Conservation (phyloP, 2,888 invertebrate genomes). For the Cheilosia scutellata region DNA sequence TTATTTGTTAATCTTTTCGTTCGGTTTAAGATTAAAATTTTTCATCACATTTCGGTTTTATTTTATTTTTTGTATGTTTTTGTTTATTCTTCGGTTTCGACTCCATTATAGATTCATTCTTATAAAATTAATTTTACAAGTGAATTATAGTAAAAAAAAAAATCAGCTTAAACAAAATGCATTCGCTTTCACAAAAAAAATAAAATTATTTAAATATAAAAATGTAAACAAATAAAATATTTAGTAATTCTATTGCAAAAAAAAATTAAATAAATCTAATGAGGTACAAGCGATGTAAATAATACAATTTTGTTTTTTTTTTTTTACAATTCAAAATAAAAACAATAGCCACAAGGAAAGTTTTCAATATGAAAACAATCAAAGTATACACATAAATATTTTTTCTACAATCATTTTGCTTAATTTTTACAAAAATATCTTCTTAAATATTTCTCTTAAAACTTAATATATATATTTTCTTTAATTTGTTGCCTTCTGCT, state of each 20-base stretch:
- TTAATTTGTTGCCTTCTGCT: conserved; percentile 1
- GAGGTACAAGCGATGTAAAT: conserved; percentile 74
- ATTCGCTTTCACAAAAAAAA: conserved; percentile 27
- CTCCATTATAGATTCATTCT: conserved; percentile 57
- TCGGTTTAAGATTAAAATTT: conserved; percentile 42
- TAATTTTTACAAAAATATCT: conserved; percentile 67
- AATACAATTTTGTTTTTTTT: conserved; percentile 44
- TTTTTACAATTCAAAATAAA: conserved; percentile 44
- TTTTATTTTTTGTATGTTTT: conserved; percentile 21
- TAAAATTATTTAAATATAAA: conserved; percentile 12
- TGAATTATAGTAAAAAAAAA: conserved; percentile 57
- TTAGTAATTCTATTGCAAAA: conserved; percentile 27
- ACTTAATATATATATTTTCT: conserved; percentile 33
- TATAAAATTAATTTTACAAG: conserved; percentile 69
- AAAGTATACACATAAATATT: conserved; percentile 44
- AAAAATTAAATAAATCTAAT: conserved; percentile 64
- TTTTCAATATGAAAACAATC: conserved; percentile 75
- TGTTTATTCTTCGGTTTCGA: conserved; percentile 20
- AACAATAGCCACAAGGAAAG: conserved; percentile 63
- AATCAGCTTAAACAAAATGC: conserved; percentile 42
- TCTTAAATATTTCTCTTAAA: conserved; percentile 59
- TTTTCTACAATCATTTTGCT: conserved; percentile 24
- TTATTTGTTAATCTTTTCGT: conserved; percentile 28
- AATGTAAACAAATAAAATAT: conserved; percentile 31
- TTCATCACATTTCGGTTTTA: conserved; percentile 68